Evolutionary conservation across 2,888 invertebrate genomes (phyloP).

Genomic region (Tachina grossa): DNA sequence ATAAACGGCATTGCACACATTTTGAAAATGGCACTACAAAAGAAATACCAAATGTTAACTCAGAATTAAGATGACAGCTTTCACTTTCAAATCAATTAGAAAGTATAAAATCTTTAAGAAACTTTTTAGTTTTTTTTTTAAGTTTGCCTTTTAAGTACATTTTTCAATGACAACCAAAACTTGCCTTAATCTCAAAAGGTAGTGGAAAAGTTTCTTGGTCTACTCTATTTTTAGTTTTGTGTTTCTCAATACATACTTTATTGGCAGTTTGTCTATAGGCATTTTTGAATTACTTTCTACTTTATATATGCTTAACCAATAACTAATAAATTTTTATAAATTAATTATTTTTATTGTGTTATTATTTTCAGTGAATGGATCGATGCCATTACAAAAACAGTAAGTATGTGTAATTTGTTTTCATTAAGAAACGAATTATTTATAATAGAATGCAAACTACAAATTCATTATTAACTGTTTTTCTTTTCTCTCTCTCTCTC

Average conservation of each 20-base stretch:
- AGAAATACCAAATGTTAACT: background rate
- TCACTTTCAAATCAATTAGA: background rate
- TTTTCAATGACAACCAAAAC: no score
- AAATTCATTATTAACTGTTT: background rate
- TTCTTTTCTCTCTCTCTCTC: background rate
- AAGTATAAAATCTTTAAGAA: background rate
- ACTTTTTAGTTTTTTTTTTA: no score
- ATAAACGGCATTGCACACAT: no score
- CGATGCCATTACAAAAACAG: conserved; percentile 90
- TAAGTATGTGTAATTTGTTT: conserved; percentile 83
- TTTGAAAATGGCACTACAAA: no score
- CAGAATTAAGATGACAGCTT: background rate
- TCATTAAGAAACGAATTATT: background rate
- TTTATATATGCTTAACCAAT: no score
- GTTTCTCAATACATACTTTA: no score
- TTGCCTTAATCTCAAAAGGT: no score
- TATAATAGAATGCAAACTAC: background rate
- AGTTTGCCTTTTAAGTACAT: no score
- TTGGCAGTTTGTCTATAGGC: no score
- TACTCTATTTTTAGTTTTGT: no score
- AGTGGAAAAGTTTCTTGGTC: no score
- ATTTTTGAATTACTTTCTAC: no score
- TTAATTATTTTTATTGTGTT: conserved; percentile 2
- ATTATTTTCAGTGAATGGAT: conserved; percentile 87
- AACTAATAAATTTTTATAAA: conserved; percentile 13